phyloP scores from a whole-genome alignment of 2,113 vertebrate species.

The Colistium nudipinnis region DNA sequence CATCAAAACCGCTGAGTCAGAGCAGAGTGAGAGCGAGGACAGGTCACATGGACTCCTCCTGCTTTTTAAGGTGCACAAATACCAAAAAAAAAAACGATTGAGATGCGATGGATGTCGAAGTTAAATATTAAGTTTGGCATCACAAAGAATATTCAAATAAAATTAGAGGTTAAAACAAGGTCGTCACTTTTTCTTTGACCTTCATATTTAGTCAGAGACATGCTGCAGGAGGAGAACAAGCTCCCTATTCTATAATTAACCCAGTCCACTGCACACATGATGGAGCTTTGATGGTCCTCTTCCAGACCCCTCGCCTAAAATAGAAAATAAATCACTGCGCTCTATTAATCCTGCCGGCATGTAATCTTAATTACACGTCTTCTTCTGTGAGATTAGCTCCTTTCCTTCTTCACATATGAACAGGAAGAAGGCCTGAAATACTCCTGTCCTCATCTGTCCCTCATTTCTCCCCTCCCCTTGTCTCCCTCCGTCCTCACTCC shows the following conservation, averaged over 20 bases:
- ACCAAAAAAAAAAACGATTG: no score
- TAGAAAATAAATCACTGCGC: slow-evolving; percentile 62
- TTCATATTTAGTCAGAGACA: slow-evolving; percentile 34
- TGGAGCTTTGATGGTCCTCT: slow-evolving; percentile 28
- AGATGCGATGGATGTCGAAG: no score
- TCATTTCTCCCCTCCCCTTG: neutral
- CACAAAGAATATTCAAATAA: no score
- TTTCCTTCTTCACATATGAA: neutral
- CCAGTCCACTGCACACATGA: neutral
- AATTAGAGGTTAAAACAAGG: no score
- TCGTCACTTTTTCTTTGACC: slow-evolving; percentile 42
- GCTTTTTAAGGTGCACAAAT: neutral
- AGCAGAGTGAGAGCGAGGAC: slow-evolving; percentile 13
- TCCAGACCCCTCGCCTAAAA: slow-evolving; percentile 42
- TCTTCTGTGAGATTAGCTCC: slow-evolving; percentile 12
- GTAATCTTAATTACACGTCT: slow-evolving; percentile 26
- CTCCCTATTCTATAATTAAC: slow-evolving; percentile 32
- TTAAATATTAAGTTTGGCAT: no score
- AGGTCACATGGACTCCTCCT: slow-evolving; percentile 24
- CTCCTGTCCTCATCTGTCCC: neutral
- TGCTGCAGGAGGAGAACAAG: slow-evolving; percentile 2
- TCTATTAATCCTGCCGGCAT: slow-evolving; percentile 18
- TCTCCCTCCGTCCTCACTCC: no score
- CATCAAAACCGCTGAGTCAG: slow-evolving; percentile 53
- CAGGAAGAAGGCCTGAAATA: neutral